Percentiles rank a stretch among this genome's conserved stretches.
Conservation (phyloP, 1,140 invertebrate genomes). For the Conus betulinus region DNA sequence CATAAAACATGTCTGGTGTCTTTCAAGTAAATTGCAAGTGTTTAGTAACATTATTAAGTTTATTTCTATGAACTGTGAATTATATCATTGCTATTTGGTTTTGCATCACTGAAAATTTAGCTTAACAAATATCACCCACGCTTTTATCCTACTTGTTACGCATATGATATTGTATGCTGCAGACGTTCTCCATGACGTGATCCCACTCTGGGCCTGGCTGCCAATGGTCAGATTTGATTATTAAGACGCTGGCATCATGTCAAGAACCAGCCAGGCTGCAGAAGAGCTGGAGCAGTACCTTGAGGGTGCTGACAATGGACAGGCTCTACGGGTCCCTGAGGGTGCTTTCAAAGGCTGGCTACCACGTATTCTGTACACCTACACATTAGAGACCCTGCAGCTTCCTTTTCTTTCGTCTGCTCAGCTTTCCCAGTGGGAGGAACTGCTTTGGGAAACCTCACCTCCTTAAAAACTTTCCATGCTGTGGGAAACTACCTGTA, state of each 20-base stretch:
- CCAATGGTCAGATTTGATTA: neutral
- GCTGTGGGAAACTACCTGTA: slow-evolving; percentile 67
- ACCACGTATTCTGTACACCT: slow-evolving; percentile 62
- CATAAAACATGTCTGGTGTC: too few species aligned
- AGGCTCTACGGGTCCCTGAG: slow-evolving; percentile 61
- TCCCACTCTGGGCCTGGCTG: neutral
- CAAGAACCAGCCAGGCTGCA: slow-evolving; percentile 52
- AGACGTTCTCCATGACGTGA: neutral
- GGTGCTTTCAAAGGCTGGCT: slow-evolving; percentile 71
- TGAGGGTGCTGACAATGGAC: slow-evolving; percentile 42
- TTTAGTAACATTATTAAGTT: too few species aligned
- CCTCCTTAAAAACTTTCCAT: slow-evolving; percentile 58
- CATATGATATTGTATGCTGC: neutral
- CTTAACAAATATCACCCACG: too few species aligned
- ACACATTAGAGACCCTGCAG: slow-evolving; percentile 55
- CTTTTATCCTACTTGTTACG: too few species aligned
- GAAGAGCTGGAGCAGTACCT: slow-evolving; percentile 58
- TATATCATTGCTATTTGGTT: too few species aligned
- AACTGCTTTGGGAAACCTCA: slow-evolving; percentile 61
- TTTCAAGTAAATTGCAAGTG: too few species aligned
- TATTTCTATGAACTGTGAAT: too few species aligned
- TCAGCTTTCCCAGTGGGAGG: slow-evolving; percentile 70
- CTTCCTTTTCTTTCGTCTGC: slow-evolving; percentile 68
- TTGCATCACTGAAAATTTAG: too few species aligned
- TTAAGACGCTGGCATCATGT: slow-evolving; percentile 7